Base-by-base conservation (phyloP, 2,797 vertebrate species). In the Orientallactaga sibirica region DNA sequence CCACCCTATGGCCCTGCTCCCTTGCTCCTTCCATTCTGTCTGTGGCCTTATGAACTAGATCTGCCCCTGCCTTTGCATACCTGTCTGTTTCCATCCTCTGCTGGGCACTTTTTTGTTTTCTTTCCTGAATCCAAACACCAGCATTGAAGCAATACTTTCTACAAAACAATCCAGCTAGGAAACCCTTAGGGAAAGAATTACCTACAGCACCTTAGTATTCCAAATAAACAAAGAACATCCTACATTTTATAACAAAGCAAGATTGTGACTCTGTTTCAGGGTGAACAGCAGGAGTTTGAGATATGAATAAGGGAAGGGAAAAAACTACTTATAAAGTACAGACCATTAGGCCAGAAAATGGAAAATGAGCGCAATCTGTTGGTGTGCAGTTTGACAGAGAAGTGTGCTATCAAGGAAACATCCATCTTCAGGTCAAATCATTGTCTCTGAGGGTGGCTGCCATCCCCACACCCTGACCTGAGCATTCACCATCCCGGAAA, bases 341-440 rank as follows among this genome's bases (percentile, higher is more conserved):
- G 86, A 81, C 61, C 92, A 79, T 90, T 80, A 90, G 75, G 62
- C 78, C 67, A 22, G 66, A 94, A 91, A 80, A 64, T 27, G 68
- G 85, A 52, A 74, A 71, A 79, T 0, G 5, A 70, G 71, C 75
- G 48, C 1, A 11, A 75, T 68, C 25, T 0, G 15, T 85, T 55
- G 29, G 64, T 29, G 16, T n/a, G 74, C 37, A n/a, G 20, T 20
- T 80, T 88, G 94, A 86, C 86, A 83, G 41, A n/a, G 66, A 93
- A 88, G 71, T 4, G 33, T 55, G 70, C 87, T 93, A 71, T 82
- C 93, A 52, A 2, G 0, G 70, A 90, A 18, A 66, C 84, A 94
- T 86, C 83, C 70, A 18, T 90, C 89, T 94, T 70, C 81, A 61
- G 66, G 80, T 89, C 91, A 74, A 5, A 27, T 24, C 6, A 7